These are phyloP conservation scores for Stylophora pistillata DNA, from an alignment of 64 coral and sea anemone species.

Conservation along the genomic window DNA sequence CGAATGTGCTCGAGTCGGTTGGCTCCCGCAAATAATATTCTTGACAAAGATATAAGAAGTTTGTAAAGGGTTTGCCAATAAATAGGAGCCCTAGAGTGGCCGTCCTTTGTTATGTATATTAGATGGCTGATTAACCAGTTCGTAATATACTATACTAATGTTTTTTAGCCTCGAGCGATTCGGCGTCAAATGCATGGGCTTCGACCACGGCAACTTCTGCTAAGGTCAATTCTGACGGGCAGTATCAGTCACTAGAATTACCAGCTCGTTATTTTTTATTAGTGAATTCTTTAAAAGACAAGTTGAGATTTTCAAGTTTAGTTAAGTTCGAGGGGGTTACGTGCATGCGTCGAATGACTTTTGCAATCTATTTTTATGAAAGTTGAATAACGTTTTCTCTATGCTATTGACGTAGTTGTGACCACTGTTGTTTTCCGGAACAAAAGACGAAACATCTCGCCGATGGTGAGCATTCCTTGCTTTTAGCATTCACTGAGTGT, in stretches of 20 bases:
- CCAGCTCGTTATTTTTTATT: background rate
- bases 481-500: background rate
- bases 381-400: conserved; percentile 20
- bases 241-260: background rate
- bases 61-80: conserved; percentile 59
- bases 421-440: conserved; percentile 22
- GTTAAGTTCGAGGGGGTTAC: background rate
- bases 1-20: conserved; percentile 1
- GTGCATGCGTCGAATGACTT: background rate
- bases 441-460: conserved; percentile 23
- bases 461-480: background rate
- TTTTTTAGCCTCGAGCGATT: conserved; percentile 65
- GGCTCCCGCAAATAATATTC: conserved; percentile 14
- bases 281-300: background rate
- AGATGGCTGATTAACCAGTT: conserved; percentile 50
- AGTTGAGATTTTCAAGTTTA: background rate
- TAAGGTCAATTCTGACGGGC: background rate
- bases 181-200: background rate
- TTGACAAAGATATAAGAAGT: conserved; percentile 47
- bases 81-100: conserved; percentile 55
- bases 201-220: conserved; percentile 20
- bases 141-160: conserved; percentile 52
- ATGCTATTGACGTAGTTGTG: conserved; percentile 31
- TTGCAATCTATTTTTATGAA: conserved; percentile 14
- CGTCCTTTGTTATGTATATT: conserved; percentile 63